Conservation (phyloP, 1,140 invertebrate genomes). For the Rhopalosiphum maidis region DNA sequence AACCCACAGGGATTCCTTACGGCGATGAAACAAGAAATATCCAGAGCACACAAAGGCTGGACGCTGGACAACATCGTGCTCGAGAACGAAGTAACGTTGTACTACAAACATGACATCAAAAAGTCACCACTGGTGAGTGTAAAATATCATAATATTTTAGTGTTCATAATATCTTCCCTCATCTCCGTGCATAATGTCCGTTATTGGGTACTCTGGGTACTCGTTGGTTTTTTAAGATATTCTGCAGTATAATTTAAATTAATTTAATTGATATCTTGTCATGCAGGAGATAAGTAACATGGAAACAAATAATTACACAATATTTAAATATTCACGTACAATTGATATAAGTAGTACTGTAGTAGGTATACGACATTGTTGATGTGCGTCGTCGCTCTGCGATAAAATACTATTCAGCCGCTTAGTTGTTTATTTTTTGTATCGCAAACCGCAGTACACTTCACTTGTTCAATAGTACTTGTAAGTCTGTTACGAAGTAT, state of each 20-base stretch:
- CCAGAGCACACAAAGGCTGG: slow-evolving; percentile 94
- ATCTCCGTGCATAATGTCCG: neutral
- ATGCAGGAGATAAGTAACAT: too few relatives aligned
- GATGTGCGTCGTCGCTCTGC: too few relatives aligned
- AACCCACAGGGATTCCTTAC: slow-evolving; percentile 97
- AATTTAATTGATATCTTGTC: neutral
- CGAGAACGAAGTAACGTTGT: slow-evolving; percentile 92
- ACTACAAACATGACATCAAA: slow-evolving; percentile 87
- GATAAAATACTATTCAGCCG: too few relatives aligned
- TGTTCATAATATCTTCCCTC: neutral
- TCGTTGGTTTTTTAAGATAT: neutral
- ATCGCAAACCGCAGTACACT: too few relatives aligned
- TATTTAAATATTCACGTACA: too few relatives aligned
- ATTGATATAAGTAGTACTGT: too few relatives aligned
- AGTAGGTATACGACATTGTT: too few relatives aligned
- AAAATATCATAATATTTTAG: too few relatives aligned
- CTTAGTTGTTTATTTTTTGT: too few relatives aligned
- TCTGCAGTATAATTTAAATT: neutral
- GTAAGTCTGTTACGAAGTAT: too few relatives aligned
- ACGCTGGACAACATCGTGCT: slow-evolving; percentile 93
- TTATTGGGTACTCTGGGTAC: neutral
- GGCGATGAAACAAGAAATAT: slow-evolving; percentile 97
- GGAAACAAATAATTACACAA: too few relatives aligned
- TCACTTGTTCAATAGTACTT: too few relatives aligned
- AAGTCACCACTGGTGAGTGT: slow-evolving; percentile 76